Evolutionary conservation across 2,888 invertebrate genomes (phyloP).

Genomic region (Mycalesis mineus): DNA sequence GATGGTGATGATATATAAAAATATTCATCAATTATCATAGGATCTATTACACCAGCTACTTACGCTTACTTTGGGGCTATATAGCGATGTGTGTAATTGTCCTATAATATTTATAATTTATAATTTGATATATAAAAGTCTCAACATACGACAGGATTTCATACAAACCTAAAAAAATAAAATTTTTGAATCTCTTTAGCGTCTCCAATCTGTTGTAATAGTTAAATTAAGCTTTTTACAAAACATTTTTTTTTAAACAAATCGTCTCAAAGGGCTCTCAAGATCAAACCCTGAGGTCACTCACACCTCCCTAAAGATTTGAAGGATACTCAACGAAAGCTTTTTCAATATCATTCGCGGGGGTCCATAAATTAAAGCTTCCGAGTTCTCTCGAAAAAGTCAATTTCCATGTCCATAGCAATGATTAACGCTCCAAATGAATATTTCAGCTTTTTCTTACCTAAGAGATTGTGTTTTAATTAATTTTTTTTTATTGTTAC

Average conservation of each 20-base stretch:
- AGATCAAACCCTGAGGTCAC: slow-evolving; percentile 15
- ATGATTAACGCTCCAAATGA: slow-evolving; percentile 30
- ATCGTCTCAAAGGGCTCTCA: neutral
- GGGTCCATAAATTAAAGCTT: slow-evolving; percentile 41
- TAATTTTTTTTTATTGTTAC: slow-evolving; percentile 4
- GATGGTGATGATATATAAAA: too few species aligned
- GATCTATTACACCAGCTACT: too few species aligned
- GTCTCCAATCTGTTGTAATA: too few species aligned
- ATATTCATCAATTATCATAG: too few species aligned
- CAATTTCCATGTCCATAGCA: slow-evolving; percentile 33
- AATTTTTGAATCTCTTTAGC: too few species aligned
- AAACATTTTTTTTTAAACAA: slow-evolving; percentile 9
- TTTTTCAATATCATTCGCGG: slow-evolving; percentile 35
- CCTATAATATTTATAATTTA: too few species aligned
- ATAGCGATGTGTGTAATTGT: too few species aligned
- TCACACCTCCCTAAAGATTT: slow-evolving; percentile 26
- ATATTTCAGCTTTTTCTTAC: slow-evolving; percentile 19
- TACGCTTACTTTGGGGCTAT: too few species aligned
- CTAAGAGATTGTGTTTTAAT: slow-evolving; percentile 9
- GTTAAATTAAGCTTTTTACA: too few species aligned
- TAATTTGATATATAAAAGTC: too few species aligned
- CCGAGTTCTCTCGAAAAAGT: slow-evolving; percentile 32
- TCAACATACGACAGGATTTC: too few species aligned
- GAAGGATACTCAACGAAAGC: slow-evolving; percentile 27
- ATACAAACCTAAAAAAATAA: too few species aligned